Percentiles rank a stretch among this genome's conserved stretches.
Conservation (phyloP, 2,113 vertebrate genomes). For the Megaceryle maxima region DNA sequence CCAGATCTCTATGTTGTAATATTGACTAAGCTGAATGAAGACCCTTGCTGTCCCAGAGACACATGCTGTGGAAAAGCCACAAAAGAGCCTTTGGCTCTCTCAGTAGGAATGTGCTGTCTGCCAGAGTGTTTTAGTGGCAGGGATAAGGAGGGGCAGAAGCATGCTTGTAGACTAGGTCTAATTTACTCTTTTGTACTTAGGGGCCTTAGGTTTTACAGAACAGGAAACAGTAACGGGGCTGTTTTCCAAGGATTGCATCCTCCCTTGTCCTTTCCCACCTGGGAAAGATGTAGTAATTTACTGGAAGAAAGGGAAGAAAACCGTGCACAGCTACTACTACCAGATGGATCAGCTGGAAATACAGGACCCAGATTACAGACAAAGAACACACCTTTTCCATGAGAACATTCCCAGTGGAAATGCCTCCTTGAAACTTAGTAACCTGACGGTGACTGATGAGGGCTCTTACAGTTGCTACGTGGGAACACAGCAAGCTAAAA, state of each 20-base stretch:
- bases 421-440: slow-evolving; percentile 67
- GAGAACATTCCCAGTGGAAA: slow-evolving; percentile 67
- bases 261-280: slow-evolving; percentile 69
- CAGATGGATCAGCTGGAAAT: neutral
- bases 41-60: neutral
- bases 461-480: slow-evolving; percentile 73
- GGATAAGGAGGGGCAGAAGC: neutral
- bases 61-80: neutral
- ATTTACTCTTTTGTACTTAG: neutral
- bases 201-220: slow-evolving; percentile 14
- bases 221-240: slow-evolving; percentile 36
- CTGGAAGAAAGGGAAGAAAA: slow-evolving; percentile 70
- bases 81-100: fast-evolving
- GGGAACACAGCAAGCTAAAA: neutral
- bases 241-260: slow-evolving; percentile 43
- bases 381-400: slow-evolving; percentile 64
- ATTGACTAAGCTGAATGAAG: neutral
- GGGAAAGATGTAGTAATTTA: slow-evolving; percentile 68
- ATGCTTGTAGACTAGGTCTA: neutral
- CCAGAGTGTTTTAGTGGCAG: neutral
- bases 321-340: slow-evolving; percentile 68
- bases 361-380: slow-evolving; percentile 39
- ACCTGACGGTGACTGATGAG: slow-evolving; percentile 28
- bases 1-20: neutral
- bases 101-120: neutral